phyloP scores from a whole-genome alignment of 64 coral and sea anemone species.

The Montipora capricornis region DNA sequence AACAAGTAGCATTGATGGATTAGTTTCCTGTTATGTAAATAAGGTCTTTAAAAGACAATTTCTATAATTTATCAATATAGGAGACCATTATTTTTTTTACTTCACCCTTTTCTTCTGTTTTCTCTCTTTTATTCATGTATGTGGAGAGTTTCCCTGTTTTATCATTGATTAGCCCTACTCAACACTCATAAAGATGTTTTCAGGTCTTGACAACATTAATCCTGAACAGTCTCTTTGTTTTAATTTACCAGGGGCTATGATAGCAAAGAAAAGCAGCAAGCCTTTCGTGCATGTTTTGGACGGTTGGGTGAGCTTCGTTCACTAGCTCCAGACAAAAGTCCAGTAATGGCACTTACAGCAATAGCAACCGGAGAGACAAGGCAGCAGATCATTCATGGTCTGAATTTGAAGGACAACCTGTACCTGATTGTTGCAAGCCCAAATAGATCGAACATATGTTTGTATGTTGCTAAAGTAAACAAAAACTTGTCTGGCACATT shows the following conservation, averaged over 20 bases:
- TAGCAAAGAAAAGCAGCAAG: constrained; percentile 51
- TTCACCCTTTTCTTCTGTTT: neutral
- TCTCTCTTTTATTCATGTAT: constrained; percentile 3
- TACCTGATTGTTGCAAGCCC: no score
- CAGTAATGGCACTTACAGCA: constrained; percentile 18
- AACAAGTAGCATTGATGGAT: no score
- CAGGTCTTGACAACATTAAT: neutral
- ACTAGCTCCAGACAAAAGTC: neutral
- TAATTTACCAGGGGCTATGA: constrained; percentile 23
- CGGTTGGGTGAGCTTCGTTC: constrained; percentile 45
- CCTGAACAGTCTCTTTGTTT: neutral
- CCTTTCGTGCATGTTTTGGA: constrained; percentile 63
- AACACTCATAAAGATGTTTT: neutral
- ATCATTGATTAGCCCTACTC: neutral
- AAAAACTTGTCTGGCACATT: no score
- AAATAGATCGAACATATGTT: no score
- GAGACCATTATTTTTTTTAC: neutral
- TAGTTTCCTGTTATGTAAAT: no score
- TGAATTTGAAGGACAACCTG: no score
- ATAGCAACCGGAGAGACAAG: no score
- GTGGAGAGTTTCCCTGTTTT: constrained; percentile 5
- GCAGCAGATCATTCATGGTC: no score
- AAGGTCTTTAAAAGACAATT: neutral
- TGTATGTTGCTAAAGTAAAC: no score
- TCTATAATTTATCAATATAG: constrained; percentile 9